Conservation (phyloP, 2,797 vertebrate genomes). For the Okamejei kenojei region DNA sequence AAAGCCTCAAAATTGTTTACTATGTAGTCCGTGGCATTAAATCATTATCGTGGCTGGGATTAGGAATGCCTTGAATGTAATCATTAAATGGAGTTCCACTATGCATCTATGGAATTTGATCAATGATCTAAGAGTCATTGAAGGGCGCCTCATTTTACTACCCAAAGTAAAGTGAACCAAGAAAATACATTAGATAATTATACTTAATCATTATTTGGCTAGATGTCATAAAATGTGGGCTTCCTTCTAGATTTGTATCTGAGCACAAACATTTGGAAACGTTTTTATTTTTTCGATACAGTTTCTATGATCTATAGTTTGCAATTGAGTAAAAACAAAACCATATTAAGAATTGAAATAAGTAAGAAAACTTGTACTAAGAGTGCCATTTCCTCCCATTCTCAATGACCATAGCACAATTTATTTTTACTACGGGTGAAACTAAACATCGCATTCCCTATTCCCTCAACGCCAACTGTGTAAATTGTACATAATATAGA, state of each 20-base stretch:
- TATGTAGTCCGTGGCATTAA: not conserved
- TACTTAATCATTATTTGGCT: not conserved
- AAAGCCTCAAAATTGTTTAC: not conserved
- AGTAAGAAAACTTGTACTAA: not conserved
- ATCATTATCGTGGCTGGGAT: not conserved
- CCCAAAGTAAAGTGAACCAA: not conserved
- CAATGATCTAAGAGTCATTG: not conserved
- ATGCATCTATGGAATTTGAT: not conserved
- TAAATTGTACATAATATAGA: not conserved
- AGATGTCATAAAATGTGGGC: not conserved
- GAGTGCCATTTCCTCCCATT: not conserved
- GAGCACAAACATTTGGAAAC: not conserved
- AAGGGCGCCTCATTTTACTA: not conserved
- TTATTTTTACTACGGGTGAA: not conserved
- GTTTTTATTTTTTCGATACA: not conserved
- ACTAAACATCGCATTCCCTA: not conserved
- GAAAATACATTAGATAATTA: not conserved
- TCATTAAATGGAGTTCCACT: not conserved
- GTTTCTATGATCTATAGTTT: not conserved
- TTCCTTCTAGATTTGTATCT: constrained; percentile 4
- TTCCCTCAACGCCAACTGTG: not conserved
- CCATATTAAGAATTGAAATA: not conserved
- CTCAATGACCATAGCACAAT: not conserved
- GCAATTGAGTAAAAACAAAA: not conserved
- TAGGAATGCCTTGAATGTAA: not conserved